Base-by-base conservation (phyloP, 2,797 vertebrate genomes). In the Alauda arvensis region DNA sequence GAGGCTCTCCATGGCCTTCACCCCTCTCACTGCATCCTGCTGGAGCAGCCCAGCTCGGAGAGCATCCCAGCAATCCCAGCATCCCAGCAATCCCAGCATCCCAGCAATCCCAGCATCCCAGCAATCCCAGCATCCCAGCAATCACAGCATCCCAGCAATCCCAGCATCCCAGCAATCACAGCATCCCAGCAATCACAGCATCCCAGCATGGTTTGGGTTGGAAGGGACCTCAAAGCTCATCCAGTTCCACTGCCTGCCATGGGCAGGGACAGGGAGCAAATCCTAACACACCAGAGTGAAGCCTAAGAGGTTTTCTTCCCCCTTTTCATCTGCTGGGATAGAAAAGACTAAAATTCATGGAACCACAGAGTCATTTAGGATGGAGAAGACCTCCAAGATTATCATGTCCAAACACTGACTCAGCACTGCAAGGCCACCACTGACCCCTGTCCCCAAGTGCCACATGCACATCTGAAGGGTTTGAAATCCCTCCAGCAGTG, bases 361-460 rank as follows among this genome's bases (percentile, higher is more conserved):
- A 14, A 18, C 37, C 26, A 63, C 51, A 37, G 37, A 39, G 45
- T 25, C 6, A 7, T 13, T 52, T 16, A 40, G 37, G 51, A 29
- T 70, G 43, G 28, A 70, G 49, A 45, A 59, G 19, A 51, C 3
- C 8, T 63, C 2, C 7, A 14, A 19, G 33, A n/a, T 8, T 4
- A 34, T 6, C 0, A 1, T 56, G 43, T 33, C 24, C 45, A n/a
- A 57, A 14, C 23, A 10, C 40, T 40, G 40, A 40, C 16, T 16
- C 40, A 40, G 40, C 40, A 40, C 18, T 43, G 52, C 61, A 28
- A 28, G 52, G 71, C n/a, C 24, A 37, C 18, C 48, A 4, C 42
- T 31, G 43, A 13, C 10, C 21, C 12, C 8, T 5, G 9, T 37
- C n/a, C 51, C 43, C 26, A 12, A 4, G 51, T 18, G 28, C 66